Conservation (phyloP, 2,113 vertebrate species). For the Hippolais icterina region DNA sequence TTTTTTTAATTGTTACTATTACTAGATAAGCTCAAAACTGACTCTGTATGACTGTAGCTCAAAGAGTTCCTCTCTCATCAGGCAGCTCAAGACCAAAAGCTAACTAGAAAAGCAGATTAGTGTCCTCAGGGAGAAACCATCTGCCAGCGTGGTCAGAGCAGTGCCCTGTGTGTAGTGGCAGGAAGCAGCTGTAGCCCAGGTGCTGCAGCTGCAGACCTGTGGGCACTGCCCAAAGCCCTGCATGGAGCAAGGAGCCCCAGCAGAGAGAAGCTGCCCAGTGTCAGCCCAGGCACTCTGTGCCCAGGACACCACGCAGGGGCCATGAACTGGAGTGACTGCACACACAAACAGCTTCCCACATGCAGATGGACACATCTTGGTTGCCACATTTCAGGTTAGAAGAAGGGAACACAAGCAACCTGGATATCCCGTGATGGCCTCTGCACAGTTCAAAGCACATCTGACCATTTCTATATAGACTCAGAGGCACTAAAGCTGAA, state of each 20-base stretch:
- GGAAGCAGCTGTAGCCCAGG: not conserved
- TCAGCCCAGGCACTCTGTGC: not conserved
- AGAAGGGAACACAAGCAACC: not conserved
- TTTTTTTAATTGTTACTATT: not conserved
- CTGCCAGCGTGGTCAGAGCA: not conserved
- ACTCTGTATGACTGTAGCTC: not conserved
- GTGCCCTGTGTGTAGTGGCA: fast-evolving
- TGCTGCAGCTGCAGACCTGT: not conserved
- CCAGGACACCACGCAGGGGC: not conserved
- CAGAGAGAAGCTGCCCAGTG: not conserved
- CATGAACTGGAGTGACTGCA: not conserved
- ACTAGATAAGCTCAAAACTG: not conserved
- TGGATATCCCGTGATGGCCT: not conserved
- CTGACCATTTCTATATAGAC: fast-evolving
- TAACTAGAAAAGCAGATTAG: not conserved
- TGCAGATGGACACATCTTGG: not conserved
- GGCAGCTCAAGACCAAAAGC: not conserved
- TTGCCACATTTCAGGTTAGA: not conserved
- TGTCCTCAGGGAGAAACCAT: not conserved
- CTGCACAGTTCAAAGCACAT: not conserved
- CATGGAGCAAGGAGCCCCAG: not conserved
- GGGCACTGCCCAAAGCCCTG: not conserved
- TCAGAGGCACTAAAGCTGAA: not conserved
- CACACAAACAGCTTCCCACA: not conserved
- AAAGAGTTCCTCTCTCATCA: not conserved